phyloP scores from a whole-genome alignment of 2,113 vertebrate genomes.

The Planiliza haematocheilus region DNA sequence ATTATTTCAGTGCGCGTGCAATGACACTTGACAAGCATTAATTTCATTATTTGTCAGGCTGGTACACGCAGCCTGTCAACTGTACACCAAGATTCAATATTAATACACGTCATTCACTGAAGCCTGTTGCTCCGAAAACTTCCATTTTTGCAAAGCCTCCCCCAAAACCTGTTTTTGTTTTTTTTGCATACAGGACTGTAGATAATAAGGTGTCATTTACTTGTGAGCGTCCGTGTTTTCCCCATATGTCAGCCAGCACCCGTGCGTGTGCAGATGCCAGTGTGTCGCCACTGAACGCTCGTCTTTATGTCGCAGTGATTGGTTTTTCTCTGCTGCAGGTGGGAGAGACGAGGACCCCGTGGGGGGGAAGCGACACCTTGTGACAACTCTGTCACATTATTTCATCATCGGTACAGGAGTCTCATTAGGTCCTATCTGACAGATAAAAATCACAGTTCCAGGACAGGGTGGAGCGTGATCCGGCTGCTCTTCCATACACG shows the following conservation, averaged over 20 bases:
- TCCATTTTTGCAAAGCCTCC: constrained; percentile 28
- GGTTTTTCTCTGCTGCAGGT: constrained; percentile 23
- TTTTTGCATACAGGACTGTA: constrained; percentile 6
- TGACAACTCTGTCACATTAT: constrained; percentile 65
- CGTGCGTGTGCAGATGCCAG: neutral
- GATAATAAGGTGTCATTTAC: constrained; percentile 38
- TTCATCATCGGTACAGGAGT: constrained; percentile 51
- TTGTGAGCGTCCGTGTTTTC: constrained; percentile 27
- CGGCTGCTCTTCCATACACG: neutral
- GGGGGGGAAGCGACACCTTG: constrained; percentile 30
- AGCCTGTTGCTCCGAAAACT: constrained; percentile 30
- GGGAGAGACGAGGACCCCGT: constrained; percentile 14
- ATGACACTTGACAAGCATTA: constrained; percentile 26
- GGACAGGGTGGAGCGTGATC: constrained; percentile 7
- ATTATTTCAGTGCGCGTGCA: constrained; percentile 17
- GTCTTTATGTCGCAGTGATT: constrained; percentile 57
- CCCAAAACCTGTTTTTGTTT: constrained; percentile 11
- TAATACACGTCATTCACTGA: constrained; percentile 10
- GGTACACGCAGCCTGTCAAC: neutral
- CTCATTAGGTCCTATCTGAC: constrained; percentile 58
- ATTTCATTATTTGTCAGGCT: constrained; percentile 6
- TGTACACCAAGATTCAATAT: constrained; percentile 50
- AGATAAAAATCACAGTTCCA: constrained; percentile 31
- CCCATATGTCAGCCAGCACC: neutral
- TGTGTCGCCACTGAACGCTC: constrained; percentile 29